These are phyloP conservation scores for Ceratoteleas bidentatus DNA, from an alignment of 1,140 invertebrate species.

Conservation along the genomic window DNA sequence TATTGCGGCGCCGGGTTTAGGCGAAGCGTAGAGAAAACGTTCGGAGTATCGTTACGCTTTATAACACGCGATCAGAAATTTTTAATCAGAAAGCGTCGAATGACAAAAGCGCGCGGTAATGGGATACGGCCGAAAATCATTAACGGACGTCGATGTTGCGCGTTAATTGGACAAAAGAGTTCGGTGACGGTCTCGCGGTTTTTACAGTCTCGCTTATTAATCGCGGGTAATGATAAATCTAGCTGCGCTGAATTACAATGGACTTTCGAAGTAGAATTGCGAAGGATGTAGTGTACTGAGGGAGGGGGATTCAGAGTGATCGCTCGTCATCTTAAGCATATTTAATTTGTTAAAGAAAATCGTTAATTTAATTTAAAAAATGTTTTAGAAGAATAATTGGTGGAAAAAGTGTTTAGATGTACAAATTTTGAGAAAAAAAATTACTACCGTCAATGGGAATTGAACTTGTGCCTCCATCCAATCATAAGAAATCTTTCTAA, in stretches of 20 bases:
- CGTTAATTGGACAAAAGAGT: constrained; percentile 26
- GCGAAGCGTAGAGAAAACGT: neutral
- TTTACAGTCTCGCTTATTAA: constrained; percentile 27
- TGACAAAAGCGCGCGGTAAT: constrained; percentile 8
- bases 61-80: constrained; percentile 24
- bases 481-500: too few species aligned
- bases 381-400: too few species aligned
- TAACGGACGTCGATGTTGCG: constrained; percentile 11
- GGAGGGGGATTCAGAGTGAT: constrained; percentile 9
- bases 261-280: constrained; percentile 29
- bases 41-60: neutral
- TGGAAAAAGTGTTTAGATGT: too few species aligned
- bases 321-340: neutral
- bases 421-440: too few species aligned
- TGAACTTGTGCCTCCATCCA: too few species aligned
- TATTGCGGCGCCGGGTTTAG: constrained; percentile 8
- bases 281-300: constrained; percentile 39
- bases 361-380: too few species aligned
- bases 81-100: constrained; percentile 38
- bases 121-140: neutral
- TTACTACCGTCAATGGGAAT: too few species aligned
- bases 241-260: constrained; percentile 33
- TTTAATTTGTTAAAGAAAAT: too few species aligned
- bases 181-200: constrained; percentile 11
- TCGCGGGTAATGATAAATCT: constrained; percentile 43